Conservation (phyloP, 2,797 vertebrate species). For the Enteromius radiatus region DNA sequence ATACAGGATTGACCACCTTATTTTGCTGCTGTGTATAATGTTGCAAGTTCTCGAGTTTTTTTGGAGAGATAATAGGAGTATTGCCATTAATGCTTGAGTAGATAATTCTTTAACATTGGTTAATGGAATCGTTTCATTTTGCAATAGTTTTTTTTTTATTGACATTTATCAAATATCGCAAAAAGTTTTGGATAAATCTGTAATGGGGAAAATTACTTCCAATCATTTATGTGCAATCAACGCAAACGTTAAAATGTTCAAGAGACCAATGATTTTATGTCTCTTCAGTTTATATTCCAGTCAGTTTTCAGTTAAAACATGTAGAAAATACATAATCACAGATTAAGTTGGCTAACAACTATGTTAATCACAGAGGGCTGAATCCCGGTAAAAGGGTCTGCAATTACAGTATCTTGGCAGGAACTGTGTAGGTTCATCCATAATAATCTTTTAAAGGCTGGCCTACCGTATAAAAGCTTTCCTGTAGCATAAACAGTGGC, state of each 20-base stretch:
- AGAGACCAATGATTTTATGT: neutral
- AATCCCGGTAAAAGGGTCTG: neutral
- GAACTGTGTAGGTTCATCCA: neutral
- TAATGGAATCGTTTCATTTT: neutral
- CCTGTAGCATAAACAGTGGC: neutral
- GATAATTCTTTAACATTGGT: neutral
- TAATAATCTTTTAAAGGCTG: neutral
- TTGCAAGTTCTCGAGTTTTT: no score
- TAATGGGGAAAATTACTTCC: neutral
- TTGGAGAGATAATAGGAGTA: no score
- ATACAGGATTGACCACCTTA: no score
- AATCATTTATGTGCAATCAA: neutral
- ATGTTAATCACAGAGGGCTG: constrained; percentile 1
- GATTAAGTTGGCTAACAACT: neutral
- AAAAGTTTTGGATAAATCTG: no score
- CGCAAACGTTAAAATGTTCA: neutral
- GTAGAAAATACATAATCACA: neutral
- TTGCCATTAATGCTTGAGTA: no score
- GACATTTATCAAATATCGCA: no score
- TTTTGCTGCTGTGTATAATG: no score
- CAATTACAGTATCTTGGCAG: neutral
- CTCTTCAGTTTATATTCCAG: neutral
- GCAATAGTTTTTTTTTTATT: no score
- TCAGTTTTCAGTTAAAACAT: neutral
- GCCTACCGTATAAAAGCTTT: neutral